Evolutionary conservation across 1,140 invertebrate genomes (phyloP), one percentile per base, ranked within the genome.

Genomic region (Heliconius nattereri): DNA sequence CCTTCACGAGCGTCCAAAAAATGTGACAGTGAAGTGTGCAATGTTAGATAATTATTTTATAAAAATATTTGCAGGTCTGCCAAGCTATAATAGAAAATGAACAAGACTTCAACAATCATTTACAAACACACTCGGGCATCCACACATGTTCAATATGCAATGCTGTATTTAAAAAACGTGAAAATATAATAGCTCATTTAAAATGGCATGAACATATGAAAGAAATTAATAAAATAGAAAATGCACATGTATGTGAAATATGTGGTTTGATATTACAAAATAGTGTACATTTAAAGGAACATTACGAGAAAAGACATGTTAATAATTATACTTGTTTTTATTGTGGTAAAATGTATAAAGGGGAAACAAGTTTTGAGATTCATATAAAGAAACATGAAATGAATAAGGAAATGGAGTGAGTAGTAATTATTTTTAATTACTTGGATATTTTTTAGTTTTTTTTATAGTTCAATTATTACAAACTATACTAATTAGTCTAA

Each of bases 351-450:
- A 90, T 87, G 86, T 94, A 94, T 35, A 93, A 91, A 71, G 87
- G 88, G 2, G 89, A 91, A 70, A n/a, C 79, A 0, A 90, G 91
- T 76, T 92, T 92, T 60, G 90, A 94, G 11, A 78, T 83, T 32
- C 92, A 94, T 78, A 92, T 94, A n/a, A 89, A 85, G 79, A 94
- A 94, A 82, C 92, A 94, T 86, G 92, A 94, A 79, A 81, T 85
- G 73, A 83, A 86, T 73, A 75, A 86, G 60, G 80, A 86, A 72
- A 13, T 75, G 11, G 84, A 83, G 89, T 91, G 73, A 89, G 86
- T 86, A 37, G 11, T 40, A 32, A 16, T 49, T 66, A 29, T 66
- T 60, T 54, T 16, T 7, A 77, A n/a, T 20, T 72, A 11, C 3
- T 16, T 45, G 40, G 13, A 45, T 16, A 16, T 32, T 71, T 20